phyloP scores from a whole-genome alignment of 1,140 invertebrate species.

The Pemphigus obesinymphae region DNA sequence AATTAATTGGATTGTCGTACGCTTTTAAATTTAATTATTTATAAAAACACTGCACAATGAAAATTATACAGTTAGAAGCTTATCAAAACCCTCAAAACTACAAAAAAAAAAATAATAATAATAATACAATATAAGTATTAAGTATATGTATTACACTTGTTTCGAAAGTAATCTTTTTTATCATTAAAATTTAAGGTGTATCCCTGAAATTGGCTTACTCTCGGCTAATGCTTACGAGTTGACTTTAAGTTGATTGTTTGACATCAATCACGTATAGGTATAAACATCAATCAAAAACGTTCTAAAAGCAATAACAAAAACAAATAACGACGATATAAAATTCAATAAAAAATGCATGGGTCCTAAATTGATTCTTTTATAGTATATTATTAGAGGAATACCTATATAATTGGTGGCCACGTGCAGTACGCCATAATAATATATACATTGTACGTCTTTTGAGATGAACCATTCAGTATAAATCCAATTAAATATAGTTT shows the following conservation, averaged over 20 bases:
- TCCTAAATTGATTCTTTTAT: not conserved
- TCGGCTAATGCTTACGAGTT: not conserved
- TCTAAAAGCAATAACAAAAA: not conserved
- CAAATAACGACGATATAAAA: not conserved
- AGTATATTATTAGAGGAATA: not conserved
- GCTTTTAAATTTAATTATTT: not conserved
- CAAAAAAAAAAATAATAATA: not conserved
- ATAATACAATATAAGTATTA: not conserved
- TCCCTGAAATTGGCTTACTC: not conserved
- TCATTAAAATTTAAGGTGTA: not conserved
- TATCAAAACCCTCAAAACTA: not conserved
- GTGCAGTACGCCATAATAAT: too few relatives aligned
- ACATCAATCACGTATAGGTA: not conserved
- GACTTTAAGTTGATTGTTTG: not conserved
- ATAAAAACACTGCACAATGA: not conserved
- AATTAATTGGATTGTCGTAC: not conserved
- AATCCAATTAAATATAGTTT: constrained; percentile 10
- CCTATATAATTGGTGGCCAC: too few relatives aligned
- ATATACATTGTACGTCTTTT: not conserved
- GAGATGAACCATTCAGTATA: not conserved
- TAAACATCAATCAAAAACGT: not conserved
- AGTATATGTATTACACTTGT: not conserved
- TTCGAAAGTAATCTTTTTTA: not conserved
- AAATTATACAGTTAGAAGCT: not conserved
- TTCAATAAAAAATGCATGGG: too few relatives aligned